These are phyloP conservation scores for Cotesia vestalis DNA, from an alignment of 1,140 invertebrate genomes.

Conservation along the genomic window DNA sequence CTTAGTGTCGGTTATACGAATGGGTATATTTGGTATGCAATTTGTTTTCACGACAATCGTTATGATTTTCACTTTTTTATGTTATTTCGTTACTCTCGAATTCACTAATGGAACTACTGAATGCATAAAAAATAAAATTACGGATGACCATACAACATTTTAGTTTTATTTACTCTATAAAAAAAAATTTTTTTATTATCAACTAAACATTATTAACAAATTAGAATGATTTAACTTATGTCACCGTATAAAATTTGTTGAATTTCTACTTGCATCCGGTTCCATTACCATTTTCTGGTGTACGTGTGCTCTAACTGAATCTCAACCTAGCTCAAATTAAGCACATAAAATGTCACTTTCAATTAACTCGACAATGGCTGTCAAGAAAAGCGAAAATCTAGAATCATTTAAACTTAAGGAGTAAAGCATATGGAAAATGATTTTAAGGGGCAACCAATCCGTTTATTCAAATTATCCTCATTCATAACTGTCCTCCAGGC, in stretches of 20 bases:
- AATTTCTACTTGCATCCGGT: too few relatives aligned
- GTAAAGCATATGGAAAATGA: slow-evolving; percentile 3
- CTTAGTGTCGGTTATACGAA: background rate
- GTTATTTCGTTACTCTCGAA: background rate
- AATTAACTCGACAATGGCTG: slow-evolving; percentile 24
- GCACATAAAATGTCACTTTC: slow-evolving; percentile 21
- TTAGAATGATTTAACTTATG: too few relatives aligned
- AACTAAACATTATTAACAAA: too few relatives aligned
- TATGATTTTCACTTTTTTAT: background rate
- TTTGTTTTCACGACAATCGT: slow-evolving; percentile 13
- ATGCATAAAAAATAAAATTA: too few relatives aligned
- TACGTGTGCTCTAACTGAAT: too few relatives aligned
- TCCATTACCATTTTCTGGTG: too few relatives aligned
- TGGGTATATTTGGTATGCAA: background rate
- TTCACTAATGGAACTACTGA: background rate
- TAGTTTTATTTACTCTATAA: too few relatives aligned
- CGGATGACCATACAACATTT: too few relatives aligned
- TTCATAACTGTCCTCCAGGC: slow-evolving; percentile 23
- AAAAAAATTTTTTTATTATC: too few relatives aligned
- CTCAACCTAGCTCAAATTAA: background rate
- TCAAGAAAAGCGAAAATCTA: background rate
- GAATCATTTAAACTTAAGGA: background rate
- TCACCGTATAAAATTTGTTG: too few relatives aligned
- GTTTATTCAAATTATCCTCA: slow-evolving; percentile 36
- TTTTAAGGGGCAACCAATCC: background rate